Base-by-base conservation (phyloP, 2,888 invertebrate genomes). In the Ctena decussata region DNA sequence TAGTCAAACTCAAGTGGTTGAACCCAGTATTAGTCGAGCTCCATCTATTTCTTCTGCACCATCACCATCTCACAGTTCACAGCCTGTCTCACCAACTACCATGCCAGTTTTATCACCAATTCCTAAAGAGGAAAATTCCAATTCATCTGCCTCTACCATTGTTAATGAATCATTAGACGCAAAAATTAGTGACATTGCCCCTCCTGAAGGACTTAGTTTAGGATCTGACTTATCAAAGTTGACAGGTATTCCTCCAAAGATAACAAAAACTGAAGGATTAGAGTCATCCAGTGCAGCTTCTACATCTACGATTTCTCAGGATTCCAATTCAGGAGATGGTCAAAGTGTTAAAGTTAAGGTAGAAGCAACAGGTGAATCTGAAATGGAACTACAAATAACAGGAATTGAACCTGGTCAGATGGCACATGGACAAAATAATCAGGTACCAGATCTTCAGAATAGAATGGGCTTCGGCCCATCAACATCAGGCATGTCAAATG, bases 381-480 rank as follows among this genome's bases (percentile, higher is more conserved):
- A 83, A 75, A 80, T 87, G 80, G 82, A 83, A 21, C 46, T 83
- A 70, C 80, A 83, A 77, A 86, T 86, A 46, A 83, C 86, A 18
- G 86, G 86, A 49, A 76, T 86, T 11, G 82, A 82, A 41, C 77
- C 80, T n/a, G 86, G 80, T n/a, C 30, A 49, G 1, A n/a, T n/a
- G 24, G 32, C 41, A 1, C 32, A 35, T 44, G n/a, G 65, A 21
- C 27, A 60, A 44, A 18, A 44, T 15, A 24, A n/a, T n/a, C 12
- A 24, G 5, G 32, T 5, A n/a, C 2, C 24, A 3, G 35, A 32
- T 35, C 21, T 35, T 35, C 15, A 11, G 65, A 65, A 1, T 32
- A 18, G 35, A 18, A 65, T 65, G 65, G 35, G 21, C 2, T 21
- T 24, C 0, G 65, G 65, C 2, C 65, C 32, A 3, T 65, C 65